Evolutionary conservation across 1,140 invertebrate genomes (phyloP).

Genomic region (Pomacea maculata): DNA sequence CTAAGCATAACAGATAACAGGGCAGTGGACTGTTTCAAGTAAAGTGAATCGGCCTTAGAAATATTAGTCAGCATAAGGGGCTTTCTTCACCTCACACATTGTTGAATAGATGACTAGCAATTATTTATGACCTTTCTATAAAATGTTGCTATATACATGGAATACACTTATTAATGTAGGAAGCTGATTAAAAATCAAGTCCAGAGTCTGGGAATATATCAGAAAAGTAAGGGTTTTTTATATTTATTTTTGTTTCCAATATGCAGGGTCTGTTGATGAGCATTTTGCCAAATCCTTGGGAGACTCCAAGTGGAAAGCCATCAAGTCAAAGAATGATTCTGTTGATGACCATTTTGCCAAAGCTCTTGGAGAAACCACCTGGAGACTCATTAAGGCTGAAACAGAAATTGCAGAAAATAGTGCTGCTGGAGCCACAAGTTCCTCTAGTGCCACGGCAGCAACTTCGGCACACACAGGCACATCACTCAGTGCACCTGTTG

Average conservation of each 20-base stretch:
- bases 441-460: background rate
- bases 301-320: constrained; percentile 57
- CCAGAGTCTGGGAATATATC: no score
- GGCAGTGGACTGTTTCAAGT: no score
- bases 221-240: no score
- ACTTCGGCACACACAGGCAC: constrained; percentile 8
- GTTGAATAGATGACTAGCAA: no score
- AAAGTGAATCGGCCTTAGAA: no score
- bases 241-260: constrained; percentile 21
- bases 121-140: no score
- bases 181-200: no score
- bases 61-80: no score
- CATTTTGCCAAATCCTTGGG: constrained; percentile 64
- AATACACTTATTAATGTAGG: no score
- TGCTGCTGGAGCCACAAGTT: background rate
- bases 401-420: constrained; percentile 37
- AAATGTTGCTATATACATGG: no score
- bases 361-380: constrained; percentile 92
- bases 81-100: no score
- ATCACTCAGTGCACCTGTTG: constrained; percentile 16
- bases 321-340: constrained; percentile 62
- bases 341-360: constrained; percentile 98
- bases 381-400: constrained; percentile 78
- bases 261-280: constrained; percentile 64
- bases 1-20: background rate